Base-by-base conservation (phyloP, 2,113 vertebrate genomes). In the Channa argus region DNA sequence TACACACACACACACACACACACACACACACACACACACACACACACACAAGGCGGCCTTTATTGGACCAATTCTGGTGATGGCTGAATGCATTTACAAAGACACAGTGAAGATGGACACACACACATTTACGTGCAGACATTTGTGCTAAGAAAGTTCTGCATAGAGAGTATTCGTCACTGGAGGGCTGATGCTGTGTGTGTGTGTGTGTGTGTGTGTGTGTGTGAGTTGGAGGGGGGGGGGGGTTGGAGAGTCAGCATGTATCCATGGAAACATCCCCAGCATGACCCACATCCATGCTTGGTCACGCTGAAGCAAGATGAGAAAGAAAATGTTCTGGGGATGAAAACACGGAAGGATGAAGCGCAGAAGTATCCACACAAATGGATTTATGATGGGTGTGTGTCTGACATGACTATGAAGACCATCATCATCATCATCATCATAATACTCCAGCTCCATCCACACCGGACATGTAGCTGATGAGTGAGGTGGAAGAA, bases 261-360 rank as follows among this genome's bases (percentile, higher is more conserved):
- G 86, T 88, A 44, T 44, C 85, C 88, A 88, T 91, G 83, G 90
- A 71, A 89, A 91, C 90, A 47, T 56, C 75, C 78, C 68, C 45
- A 38, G 76, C 36, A 3, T 88, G 84, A 90, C 89, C 89, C 89
- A 91, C 86, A 93, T 90, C 65, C 62, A 5, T 3, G 37, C 15
- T 41, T 4, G 39, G 39, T 41, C 39, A 41, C 39, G 39, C 39
- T 41, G 78, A 74, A 63, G 61, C 51, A 8, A 79, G 86, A 88
- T 62, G 75, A 76, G 68, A 80, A 66, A 87, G 56, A 73, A 77
- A 86, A 90, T 85, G 85, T 88, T 72, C 76, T 24, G 15, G 49
- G 68, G 55, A 52, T 44, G 65, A 60, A 60, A 75, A 81, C 67
- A 59, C 1, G 66, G 3, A 14, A 61, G 41, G 49, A 73, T 44